phyloP scores from a whole-genome alignment of 2,888 invertebrate species.

The Andrena praecox region DNA sequence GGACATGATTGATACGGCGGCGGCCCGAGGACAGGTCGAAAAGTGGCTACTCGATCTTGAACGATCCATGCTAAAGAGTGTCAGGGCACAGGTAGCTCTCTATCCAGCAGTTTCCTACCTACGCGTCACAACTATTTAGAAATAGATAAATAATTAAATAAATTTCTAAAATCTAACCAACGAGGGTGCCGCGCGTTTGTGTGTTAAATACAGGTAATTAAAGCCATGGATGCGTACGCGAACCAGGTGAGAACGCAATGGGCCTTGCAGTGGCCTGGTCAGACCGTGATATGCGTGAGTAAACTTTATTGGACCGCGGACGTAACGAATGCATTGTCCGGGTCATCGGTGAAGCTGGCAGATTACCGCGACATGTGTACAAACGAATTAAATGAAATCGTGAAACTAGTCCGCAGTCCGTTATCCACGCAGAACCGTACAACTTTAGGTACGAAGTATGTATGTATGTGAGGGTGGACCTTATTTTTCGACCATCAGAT shows the following conservation, averaged over 20 bases:
- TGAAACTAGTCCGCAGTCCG: conserved; percentile 94
- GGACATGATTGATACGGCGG: conserved; percentile 85
- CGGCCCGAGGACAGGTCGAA: conserved; percentile 86
- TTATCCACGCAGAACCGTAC: conserved; percentile 94
- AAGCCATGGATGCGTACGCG: conserved; percentile 84
- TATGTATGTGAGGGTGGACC: not conserved
- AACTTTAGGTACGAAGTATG: conserved; percentile 89
- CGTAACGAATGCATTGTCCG: conserved; percentile 92
- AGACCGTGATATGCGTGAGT: conserved; percentile 89
- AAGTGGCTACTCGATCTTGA: conserved; percentile 83
- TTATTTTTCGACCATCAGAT: too few relatives aligned
- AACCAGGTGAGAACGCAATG: conserved; percentile 85
- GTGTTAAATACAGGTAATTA: conserved; percentile 78
- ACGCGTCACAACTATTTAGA: too few relatives aligned
- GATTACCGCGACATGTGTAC: conserved; percentile 91
- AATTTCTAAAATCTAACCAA: too few relatives aligned
- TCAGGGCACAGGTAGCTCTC: conserved; percentile 83
- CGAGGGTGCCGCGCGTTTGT: too few relatives aligned
- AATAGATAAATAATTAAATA: too few relatives aligned
- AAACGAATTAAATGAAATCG: conserved; percentile 92
- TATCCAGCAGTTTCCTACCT: too few relatives aligned
- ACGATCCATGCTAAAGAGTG: conserved; percentile 85
- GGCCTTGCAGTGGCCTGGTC: conserved; percentile 89
- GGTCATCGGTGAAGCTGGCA: conserved; percentile 82
- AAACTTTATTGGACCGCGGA: conserved; percentile 96